Evolutionary conservation across 2,888 invertebrate species (phyloP).

Genomic region (Timandra comae): DNA sequence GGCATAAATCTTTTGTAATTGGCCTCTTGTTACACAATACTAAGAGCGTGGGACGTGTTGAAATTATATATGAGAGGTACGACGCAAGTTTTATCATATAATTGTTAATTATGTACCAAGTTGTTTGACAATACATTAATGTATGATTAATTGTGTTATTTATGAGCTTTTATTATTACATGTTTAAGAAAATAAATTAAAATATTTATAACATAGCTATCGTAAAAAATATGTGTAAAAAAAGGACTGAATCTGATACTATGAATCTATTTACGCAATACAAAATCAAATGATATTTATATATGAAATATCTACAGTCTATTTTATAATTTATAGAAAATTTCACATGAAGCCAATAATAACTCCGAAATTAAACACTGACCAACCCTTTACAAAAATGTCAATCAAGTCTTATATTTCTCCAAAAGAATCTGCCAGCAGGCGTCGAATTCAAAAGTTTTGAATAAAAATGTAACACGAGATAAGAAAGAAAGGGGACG

Average conservation of each 20-base stretch:
- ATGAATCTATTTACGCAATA: too few species aligned
- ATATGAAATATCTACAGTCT: too few species aligned
- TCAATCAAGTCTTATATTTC: conserved; percentile 49
- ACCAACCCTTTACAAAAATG: conserved; percentile 32
- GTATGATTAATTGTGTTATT: too few species aligned
- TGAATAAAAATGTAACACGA: conserved; percentile 58
- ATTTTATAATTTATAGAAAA: too few species aligned
- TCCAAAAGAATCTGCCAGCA: conserved; percentile 29
- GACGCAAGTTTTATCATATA: conserved; percentile 48
- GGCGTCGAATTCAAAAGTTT: conserved; percentile 36
- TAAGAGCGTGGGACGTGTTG: conserved; percentile 70
- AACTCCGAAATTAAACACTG: too few species aligned
- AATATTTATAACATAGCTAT: too few species aligned
- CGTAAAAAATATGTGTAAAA: too few species aligned
- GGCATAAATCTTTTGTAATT: conserved; percentile 77
- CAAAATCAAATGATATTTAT: too few species aligned
- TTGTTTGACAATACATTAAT: neutral
- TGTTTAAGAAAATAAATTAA: neutral
- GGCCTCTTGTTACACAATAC: conserved; percentile 74
- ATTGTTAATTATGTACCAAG: conserved; percentile 30
- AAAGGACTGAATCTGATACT: too few species aligned
- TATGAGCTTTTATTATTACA: neutral
- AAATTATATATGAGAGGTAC: conserved; percentile 72
- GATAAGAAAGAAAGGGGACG: conserved; percentile 30
- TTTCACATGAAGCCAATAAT: too few species aligned